Conservation (phyloP, 1,140 invertebrate genomes). For the Vanessa atalanta region DNA sequence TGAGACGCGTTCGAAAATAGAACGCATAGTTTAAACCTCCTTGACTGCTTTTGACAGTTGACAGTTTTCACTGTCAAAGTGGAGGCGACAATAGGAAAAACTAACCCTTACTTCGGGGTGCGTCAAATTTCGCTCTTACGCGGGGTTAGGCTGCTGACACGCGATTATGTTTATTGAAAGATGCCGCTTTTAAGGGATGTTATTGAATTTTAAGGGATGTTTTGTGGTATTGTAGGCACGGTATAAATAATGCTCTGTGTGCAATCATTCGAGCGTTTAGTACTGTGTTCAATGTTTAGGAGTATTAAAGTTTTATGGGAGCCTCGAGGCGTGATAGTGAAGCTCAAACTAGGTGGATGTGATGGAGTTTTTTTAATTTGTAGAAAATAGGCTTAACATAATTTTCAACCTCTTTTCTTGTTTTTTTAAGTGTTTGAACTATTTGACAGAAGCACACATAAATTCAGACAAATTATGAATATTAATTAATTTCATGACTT, state of each 20-base stretch:
- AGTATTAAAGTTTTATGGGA: background rate
- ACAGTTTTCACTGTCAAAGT: slow-evolving; percentile 76
- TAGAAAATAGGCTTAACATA: no score
- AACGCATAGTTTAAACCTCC: slow-evolving; percentile 77
- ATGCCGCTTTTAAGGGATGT: slow-evolving; percentile 56
- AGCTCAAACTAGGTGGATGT: background rate
- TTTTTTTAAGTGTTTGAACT: no score
- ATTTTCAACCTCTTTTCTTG: no score
- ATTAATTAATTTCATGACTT: no score
- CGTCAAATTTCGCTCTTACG: slow-evolving; percentile 64
- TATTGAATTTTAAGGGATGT: slow-evolving; percentile 53
- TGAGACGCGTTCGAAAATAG: slow-evolving; percentile 70
- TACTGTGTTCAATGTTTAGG: background rate
- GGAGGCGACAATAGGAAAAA: slow-evolving; percentile 61
- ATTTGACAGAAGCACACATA: no score
- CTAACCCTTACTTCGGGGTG: slow-evolving; percentile 61
- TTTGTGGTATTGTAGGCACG: slow-evolving; percentile 40
- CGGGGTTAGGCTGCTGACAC: slow-evolving; percentile 59
- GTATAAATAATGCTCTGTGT: slow-evolving; percentile 33
- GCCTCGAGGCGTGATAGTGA: slow-evolving; percentile 18
- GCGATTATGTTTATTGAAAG: slow-evolving; percentile 78
- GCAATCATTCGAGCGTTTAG: slow-evolving; percentile 30
- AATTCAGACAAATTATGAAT: no score
- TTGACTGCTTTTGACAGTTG: slow-evolving; percentile 78
- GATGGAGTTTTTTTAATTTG: background rate